Evolutionary conservation across 2,797 vertebrate species (phyloP).

Genomic region (Benthosema pterotum): DNA sequence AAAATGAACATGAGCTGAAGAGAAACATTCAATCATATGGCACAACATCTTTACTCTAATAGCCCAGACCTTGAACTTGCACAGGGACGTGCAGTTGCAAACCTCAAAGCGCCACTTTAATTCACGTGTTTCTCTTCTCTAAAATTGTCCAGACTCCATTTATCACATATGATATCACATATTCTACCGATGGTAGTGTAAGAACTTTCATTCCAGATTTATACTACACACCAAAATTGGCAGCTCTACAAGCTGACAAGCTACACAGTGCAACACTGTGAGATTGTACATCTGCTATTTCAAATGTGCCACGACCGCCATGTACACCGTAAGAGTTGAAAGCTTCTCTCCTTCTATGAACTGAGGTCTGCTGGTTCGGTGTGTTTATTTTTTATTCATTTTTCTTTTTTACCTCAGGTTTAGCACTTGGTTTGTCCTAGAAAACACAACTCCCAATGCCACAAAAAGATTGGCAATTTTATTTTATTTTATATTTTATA

Average conservation of each 20-base stretch:
- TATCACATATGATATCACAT: conserved; percentile 71
- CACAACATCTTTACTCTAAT: conserved; percentile 70
- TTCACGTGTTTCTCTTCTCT: conserved; percentile 49
- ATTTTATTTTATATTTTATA: conserved; percentile 3
- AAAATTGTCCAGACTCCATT: conserved; percentile 70
- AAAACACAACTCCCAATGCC: too few relatives aligned
- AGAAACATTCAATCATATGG: conserved; percentile 69
- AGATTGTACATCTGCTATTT: too few relatives aligned
- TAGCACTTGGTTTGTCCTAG: too few relatives aligned
- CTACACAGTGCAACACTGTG: too few relatives aligned
- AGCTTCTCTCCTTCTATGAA: conserved; percentile 43
- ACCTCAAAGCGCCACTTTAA: conserved; percentile 66
- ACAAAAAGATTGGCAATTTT: too few relatives aligned
- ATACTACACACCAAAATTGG: too few relatives aligned
- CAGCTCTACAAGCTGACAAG: too few relatives aligned
- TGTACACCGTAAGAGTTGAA: conserved; percentile 36
- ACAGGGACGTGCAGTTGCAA: conserved; percentile 67
- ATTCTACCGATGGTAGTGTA: conserved; percentile 54
- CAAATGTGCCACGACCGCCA: too few relatives aligned
- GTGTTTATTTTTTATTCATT: too few relatives aligned
- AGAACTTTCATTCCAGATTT: too few relatives aligned
- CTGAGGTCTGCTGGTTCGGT: conserved; percentile 2
- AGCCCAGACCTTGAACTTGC: conserved; percentile 74
- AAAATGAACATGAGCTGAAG: conserved; percentile 67
- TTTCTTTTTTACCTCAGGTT: too few relatives aligned